phyloP scores from a whole-genome alignment of 2,888 invertebrate genomes.

The Gibbula magus region DNA sequence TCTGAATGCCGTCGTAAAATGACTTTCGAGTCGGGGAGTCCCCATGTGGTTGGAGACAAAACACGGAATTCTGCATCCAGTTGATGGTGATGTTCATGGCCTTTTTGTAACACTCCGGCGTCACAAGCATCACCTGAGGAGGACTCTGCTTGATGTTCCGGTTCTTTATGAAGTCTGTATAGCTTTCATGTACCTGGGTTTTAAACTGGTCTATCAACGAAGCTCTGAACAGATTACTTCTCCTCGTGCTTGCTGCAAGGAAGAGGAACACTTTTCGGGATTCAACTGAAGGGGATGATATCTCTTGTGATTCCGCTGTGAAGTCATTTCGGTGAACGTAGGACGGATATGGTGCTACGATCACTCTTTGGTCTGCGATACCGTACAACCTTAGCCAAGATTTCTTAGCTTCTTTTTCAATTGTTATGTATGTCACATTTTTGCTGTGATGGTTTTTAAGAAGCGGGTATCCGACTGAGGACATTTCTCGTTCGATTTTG shows the following conservation, averaged over 20 bases:
- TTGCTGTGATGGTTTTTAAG: conserved; percentile 41
- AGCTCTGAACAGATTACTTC: conserved; percentile 54
- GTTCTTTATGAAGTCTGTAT: conserved; percentile 31
- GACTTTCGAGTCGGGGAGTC: conserved; percentile 69
- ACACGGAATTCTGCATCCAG: conserved; percentile 63
- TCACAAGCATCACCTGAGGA: conserved; percentile 28
- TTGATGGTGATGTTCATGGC: conserved; percentile 48
- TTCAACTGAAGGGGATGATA: conserved; percentile 33
- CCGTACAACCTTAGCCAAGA: conserved; percentile 12
- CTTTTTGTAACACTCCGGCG: conserved; percentile 37
- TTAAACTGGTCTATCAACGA: conserved; percentile 57
- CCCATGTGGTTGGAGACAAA: conserved; percentile 67
- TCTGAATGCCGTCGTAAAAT: conserved; percentile 63
- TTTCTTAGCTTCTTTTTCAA: conserved; percentile 54
- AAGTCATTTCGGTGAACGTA: conserved; percentile 54
- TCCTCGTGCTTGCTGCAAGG: conserved; percentile 52
- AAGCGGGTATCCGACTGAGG: conserved; percentile 44
- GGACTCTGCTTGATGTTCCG: neutral
- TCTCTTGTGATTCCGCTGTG: neutral
- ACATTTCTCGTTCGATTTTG: conserved; percentile 62
- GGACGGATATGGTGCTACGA: conserved; percentile 65
- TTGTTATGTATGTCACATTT: conserved; percentile 53
- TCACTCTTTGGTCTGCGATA: conserved; percentile 36
- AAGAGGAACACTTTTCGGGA: conserved; percentile 55
- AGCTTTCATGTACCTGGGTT: conserved; percentile 37